Percentiles rank a stretch among this genome's conserved stretches.
phyloP scores from a whole-genome alignment of 2,113 vertebrate species.

The Psophia crepitans region DNA sequence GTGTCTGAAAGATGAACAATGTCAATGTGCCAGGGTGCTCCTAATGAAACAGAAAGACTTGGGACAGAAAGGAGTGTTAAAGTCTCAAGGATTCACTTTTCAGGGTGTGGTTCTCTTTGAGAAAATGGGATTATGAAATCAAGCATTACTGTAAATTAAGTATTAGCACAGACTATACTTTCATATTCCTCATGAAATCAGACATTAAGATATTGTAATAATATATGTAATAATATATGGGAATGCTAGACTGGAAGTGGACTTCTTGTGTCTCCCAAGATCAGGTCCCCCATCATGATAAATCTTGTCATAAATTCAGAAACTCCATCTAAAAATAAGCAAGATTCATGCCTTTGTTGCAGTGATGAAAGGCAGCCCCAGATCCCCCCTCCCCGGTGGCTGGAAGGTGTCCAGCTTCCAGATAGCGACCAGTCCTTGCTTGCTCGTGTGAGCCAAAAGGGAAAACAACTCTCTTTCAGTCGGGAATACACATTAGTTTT shows the following conservation, averaged over 20 bases:
- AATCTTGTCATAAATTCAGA: background rate
- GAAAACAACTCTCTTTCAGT: background rate
- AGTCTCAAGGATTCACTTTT: background rate
- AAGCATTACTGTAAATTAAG: background rate
- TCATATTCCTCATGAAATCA: background rate
- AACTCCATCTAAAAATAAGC: background rate
- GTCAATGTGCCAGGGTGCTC: background rate
- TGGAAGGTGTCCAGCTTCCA: background rate
- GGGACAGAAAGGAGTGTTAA: background rate
- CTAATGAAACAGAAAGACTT: background rate
- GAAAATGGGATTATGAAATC: background rate
- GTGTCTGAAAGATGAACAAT: background rate
- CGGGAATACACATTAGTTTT: background rate
- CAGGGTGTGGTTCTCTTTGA: background rate
- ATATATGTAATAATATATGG: too few species aligned
- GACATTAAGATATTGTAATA: background rate
- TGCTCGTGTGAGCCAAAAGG: background rate
- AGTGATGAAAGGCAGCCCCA: background rate
- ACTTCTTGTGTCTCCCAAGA: background rate
- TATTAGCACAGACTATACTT: background rate
- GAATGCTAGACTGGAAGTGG: background rate
- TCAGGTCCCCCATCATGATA: background rate
- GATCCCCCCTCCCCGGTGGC: background rate
- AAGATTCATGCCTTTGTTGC: background rate
- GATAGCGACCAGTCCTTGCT: background rate